Evolutionary conservation across 2,888 invertebrate genomes (phyloP).

Genomic region (Apodemia duryi): DNA sequence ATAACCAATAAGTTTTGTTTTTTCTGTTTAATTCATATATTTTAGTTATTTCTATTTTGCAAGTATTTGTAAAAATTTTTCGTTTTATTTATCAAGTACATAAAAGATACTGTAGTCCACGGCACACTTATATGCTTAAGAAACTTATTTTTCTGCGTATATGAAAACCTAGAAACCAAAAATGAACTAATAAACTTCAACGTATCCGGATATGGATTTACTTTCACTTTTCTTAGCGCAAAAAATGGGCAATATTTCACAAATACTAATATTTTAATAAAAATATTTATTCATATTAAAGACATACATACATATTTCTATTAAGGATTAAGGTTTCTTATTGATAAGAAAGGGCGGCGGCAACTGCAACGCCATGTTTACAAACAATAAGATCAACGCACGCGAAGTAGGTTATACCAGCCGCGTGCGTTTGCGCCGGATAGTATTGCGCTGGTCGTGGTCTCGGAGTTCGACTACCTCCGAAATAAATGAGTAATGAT

Average conservation of each 20-base stretch:
- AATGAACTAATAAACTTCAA: neutral
- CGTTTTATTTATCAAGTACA: too few relatives aligned
- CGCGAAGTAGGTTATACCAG: constrained; percentile 75
- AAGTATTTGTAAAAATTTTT: too few relatives aligned
- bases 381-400: constrained; percentile 79
- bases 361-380: constrained; percentile 69
- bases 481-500: constrained; percentile 24
- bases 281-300: neutral
- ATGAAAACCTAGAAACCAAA: neutral
- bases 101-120: too few relatives aligned
- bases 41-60: too few relatives aligned
- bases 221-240: neutral
- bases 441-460: constrained; percentile 74
- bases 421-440: constrained; percentile 47
- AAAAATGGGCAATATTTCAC: neutral
- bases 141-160: too few relatives aligned
- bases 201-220: neutral
- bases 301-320: neutral
- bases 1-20: too few relatives aligned
- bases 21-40: too few relatives aligned
- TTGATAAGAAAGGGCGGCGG: constrained; percentile 36
- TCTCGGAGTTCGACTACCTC: constrained; percentile 37
- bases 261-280: neutral
- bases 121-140: too few relatives aligned
- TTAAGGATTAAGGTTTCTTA: constrained; percentile 5